Conservation (phyloP, 1,140 invertebrate species). For the Drosophila santomea region DNA sequence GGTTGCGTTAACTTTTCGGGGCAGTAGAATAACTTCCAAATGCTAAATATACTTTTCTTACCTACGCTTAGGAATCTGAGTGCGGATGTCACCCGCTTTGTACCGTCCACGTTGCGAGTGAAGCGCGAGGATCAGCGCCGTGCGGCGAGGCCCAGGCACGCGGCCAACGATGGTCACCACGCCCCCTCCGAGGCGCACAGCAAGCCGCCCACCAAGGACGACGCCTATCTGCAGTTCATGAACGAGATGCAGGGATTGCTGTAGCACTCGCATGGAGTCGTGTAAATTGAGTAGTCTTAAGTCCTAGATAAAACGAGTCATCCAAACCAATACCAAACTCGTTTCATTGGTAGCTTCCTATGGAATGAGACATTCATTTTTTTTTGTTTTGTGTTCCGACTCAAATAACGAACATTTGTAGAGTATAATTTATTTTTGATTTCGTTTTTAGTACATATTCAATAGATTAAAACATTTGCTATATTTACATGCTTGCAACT, state of each 20-base stretch:
- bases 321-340: background rate
- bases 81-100: constrained; percentile 97
- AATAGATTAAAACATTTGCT: constrained; percentile 2
- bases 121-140: constrained; percentile 92
- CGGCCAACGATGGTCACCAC: constrained; percentile 49
- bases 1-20: background rate
- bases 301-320: constrained; percentile 30
- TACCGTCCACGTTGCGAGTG: constrained; percentile 93
- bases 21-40: background rate
- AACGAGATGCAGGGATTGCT: constrained; percentile 98
- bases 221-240: constrained; percentile 99
- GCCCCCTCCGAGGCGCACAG: constrained; percentile 82
- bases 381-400: background rate
- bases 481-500: constrained; percentile 14
- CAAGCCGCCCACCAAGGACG: constrained; percentile 94
- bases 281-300: constrained; percentile 18
- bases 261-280: constrained; percentile 84
- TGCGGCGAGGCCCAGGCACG: constrained; percentile 77
- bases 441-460: background rate
- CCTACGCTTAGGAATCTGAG: constrained; percentile 90
- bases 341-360: background rate
- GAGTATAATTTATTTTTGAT: background rate
- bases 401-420: background rate
- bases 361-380: background rate
- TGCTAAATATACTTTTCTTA: background rate